Evolutionary conservation across 30 jellyfish, hydroid and myxozoan species (phyloP).

Genomic region (Hydractinia echinata): DNA sequence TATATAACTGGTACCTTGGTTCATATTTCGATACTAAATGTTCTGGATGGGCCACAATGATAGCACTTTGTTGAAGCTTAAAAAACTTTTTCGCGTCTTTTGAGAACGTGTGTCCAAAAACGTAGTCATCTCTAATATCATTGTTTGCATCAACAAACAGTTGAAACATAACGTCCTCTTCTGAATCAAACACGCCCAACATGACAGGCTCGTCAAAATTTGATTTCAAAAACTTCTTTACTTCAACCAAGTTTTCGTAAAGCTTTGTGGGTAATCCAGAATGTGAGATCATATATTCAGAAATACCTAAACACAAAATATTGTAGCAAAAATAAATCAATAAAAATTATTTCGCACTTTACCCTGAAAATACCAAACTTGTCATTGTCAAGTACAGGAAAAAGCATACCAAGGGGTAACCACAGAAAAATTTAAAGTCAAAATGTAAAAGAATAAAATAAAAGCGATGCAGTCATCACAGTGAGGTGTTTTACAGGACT

Average conservation of each 20-base stretch:
- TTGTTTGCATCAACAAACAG: constrained; percentile 74
- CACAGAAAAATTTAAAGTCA: too few relatives aligned
- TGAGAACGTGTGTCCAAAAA: constrained; percentile 95
- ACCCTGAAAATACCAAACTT: neutral
- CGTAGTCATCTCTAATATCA: constrained; percentile 80
- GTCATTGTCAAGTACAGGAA: too few relatives aligned
- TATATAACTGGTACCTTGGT: constrained; percentile 46
- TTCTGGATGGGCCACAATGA: constrained; percentile 71
- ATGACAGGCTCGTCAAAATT: constrained; percentile 72
- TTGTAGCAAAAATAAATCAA: neutral
- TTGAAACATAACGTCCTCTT: constrained; percentile 65
- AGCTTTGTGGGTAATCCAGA: constrained; percentile 84
- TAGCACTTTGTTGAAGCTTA: constrained; percentile 66
- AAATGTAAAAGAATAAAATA: too few relatives aligned
- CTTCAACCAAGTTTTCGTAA: constrained; percentile 59
- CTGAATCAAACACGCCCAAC: constrained; percentile 80
- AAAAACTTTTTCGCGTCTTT: constrained; percentile 43
- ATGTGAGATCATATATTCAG: constrained; percentile 76
- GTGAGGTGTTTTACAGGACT: too few relatives aligned
- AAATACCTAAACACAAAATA: constrained; percentile 48
- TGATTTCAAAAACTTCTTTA: constrained; percentile 54
- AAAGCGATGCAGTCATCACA: too few relatives aligned
- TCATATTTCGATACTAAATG: constrained; percentile 76
- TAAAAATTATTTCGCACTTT: neutral
- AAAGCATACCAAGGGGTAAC: too few relatives aligned